Base-by-base conservation (phyloP, 2,113 vertebrate species). In the Pollimyrus isidori region DNA sequence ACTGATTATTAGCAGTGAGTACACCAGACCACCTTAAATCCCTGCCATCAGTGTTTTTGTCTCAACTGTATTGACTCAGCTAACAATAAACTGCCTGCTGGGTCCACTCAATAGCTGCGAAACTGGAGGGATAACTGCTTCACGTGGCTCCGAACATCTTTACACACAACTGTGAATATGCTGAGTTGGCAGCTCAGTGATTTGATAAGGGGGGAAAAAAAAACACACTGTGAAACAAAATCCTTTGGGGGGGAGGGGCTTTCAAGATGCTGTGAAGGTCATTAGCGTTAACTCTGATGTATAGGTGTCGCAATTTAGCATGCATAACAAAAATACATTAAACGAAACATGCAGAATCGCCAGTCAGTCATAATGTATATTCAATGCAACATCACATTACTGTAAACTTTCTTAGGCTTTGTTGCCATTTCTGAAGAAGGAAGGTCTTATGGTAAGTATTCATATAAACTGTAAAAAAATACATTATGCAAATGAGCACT, bases 81-180 rank as follows among this genome's bases (percentile, higher is more conserved):
- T 62, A 62, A 35, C 35, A 80, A 30, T 65, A 26, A 9, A 88
- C n/a, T 65, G 87, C 39, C 53, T 45, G 19, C 45, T 11, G 35
- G 86, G 52, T 87, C 86, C 58, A 21, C 52, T 58, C 56, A 46
- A 62, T 9, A 6, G n/a, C 4, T 65, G 21, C 1, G 19, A 48
- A 65, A 88, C 65, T 45, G 87, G 35, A 48, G 56, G 87, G 87
- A 45, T 88, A 62, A 88, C 62, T 88, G 87, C 42, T 88, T 80
- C 35, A 80, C 19, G 73, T 80, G 73, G 30, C 35, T 80, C 73
- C 87, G 46, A 62, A 62, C 56, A 46, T 88, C 87, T 45, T 46
- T n/a, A 46, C 56, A 88, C 58, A 88, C 35, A 45, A 53, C 73
- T 88, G 35, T 65, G 35, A 88, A 88, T 88, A 62, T 65, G 58